These are phyloP conservation scores for Drosophila mimica DNA, from an alignment of 2,888 invertebrate species.

Conservation along the genomic window DNA sequence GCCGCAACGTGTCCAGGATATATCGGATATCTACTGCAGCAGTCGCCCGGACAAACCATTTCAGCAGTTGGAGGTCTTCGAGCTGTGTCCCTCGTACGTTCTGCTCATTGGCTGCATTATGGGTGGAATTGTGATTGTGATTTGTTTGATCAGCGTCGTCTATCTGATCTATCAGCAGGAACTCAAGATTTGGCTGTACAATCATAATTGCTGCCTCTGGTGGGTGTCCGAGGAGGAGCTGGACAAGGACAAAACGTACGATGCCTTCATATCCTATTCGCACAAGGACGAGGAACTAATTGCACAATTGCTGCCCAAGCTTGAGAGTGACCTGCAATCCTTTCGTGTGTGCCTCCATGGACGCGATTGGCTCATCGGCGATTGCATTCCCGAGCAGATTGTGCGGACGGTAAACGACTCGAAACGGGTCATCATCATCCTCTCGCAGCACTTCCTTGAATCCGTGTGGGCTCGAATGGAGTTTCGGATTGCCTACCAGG, in stretches of 20 bases:
- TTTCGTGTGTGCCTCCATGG: constrained; percentile 90
- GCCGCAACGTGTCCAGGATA: constrained; percentile 72
- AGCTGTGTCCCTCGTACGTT: constrained; percentile 84
- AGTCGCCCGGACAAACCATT: constrained; percentile 52
- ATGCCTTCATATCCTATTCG: constrained; percentile 92
- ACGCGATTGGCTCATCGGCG: constrained; percentile 90
- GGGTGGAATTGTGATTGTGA: constrained; percentile 84
- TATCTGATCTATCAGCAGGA: constrained; percentile 87
- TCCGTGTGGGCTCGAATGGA: constrained; percentile 91
- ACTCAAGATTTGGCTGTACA: constrained; percentile 89
- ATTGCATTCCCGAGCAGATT: constrained; percentile 90
- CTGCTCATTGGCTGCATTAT: constrained; percentile 84
- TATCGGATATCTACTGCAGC: constrained; percentile 66
- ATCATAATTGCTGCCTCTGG: constrained; percentile 87
- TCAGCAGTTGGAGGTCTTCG: constrained; percentile 72
- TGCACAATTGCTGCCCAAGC: constrained; percentile 87
- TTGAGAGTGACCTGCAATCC: constrained; percentile 87
- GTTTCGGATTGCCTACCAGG: constrained; percentile 89
- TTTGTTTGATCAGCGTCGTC: constrained; percentile 82
- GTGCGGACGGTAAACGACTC: constrained; percentile 89
- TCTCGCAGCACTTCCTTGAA: constrained; percentile 89
- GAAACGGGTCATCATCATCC: constrained; percentile 88
- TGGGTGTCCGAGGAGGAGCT: constrained; percentile 89
- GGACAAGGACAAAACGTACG: constrained; percentile 88
- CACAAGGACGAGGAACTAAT: constrained; percentile 90